These are phyloP conservation scores for Formica aserva DNA, from an alignment of 2,888 invertebrate species.

Conservation along the genomic window DNA sequence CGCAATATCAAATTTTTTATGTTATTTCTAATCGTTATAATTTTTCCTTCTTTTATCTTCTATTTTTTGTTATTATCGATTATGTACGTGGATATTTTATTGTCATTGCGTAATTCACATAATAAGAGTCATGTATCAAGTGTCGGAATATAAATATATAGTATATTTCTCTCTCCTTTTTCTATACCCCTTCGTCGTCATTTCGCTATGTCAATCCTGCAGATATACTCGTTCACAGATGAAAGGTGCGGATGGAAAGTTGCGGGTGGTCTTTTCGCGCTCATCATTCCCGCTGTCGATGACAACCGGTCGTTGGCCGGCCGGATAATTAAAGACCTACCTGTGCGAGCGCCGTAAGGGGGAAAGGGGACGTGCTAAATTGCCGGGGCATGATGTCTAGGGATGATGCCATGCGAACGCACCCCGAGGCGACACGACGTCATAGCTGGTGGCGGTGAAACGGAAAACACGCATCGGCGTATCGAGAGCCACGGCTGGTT, in stretches of 20 bases:
- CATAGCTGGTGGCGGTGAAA: not conserved
- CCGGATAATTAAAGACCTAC: conserved; percentile 69
- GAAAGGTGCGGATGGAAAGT: conserved; percentile 22
- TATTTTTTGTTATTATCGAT: conserved; percentile 39
- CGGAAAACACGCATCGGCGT: conserved; percentile 24
- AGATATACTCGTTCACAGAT: conserved; percentile 25
- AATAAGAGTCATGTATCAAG: not conserved
- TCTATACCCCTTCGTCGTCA: not conserved
- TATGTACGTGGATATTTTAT: not conserved
- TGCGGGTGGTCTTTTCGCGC: conserved; percentile 71
- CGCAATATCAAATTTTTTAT: not conserved
- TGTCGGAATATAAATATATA: conserved; percentile 25
- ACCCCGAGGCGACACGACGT: conserved; percentile 33
- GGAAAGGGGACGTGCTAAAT: conserved; percentile 51
- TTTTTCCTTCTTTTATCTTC: not conserved
- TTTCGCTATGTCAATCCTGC: conserved; percentile 32
- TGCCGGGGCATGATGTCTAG: conserved; percentile 47
- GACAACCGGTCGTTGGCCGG: conserved; percentile 75
- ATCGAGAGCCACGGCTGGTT: conserved; percentile 62
- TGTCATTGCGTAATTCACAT: not conserved
- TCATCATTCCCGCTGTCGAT: conserved; percentile 69
- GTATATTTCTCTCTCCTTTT: conserved; percentile 1
- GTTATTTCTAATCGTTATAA: conserved; percentile 4
- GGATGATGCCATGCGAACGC: conserved; percentile 28
- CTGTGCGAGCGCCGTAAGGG: conserved; percentile 44